Evolutionary conservation across 2,113 vertebrate species (phyloP), one percentile per base, ranked within the genome.

Genomic region (Emydura subglobosa): DNA sequence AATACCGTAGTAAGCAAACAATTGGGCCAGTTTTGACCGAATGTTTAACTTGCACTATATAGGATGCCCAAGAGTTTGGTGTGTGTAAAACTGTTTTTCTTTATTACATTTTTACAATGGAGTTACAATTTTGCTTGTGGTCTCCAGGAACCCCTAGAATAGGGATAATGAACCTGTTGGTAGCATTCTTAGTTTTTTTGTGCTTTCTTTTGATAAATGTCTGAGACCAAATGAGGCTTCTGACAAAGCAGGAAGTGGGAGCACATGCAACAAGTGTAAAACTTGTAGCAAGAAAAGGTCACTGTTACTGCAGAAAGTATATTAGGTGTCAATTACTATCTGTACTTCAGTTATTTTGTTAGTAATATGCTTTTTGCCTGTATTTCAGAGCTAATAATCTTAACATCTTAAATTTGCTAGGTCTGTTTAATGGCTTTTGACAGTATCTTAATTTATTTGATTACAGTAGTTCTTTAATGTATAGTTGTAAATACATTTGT

Each of bases 181-280:
- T 44, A 21, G 6, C 27, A 47, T 21, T 42, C 4, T 78, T 78
- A 44, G 39, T 24, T 54, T 42, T 42, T 51, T 94, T 78, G 68
- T 94, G 1, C 88, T 94, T 96, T 50, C 82, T 94, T 90, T 87
- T 9, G 59, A 49, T 59, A 91, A 93, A 88, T 85, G 90, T 87
- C 85, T 95, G 81, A 95, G 87, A 57, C 81, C 96, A 68, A 5
- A 53, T 86, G 82, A 14, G 21, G 79, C 87, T 96, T 93, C 92
- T 90, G 87, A 86, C 82, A 86, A 85, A 96, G 79, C 94, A 96
- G 97, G 96, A 97, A 97, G 96, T 97, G 86, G 85, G 79, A 91
- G 59, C 7, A 9, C 7, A 31, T 81, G 81, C 39, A 82, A 72
- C 7, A 54, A 54, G 19, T 22, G 3, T 76, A 44, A 92, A 92